Base-by-base conservation (phyloP, 2,113 vertebrate species). In the Saguinus midas region DNA sequence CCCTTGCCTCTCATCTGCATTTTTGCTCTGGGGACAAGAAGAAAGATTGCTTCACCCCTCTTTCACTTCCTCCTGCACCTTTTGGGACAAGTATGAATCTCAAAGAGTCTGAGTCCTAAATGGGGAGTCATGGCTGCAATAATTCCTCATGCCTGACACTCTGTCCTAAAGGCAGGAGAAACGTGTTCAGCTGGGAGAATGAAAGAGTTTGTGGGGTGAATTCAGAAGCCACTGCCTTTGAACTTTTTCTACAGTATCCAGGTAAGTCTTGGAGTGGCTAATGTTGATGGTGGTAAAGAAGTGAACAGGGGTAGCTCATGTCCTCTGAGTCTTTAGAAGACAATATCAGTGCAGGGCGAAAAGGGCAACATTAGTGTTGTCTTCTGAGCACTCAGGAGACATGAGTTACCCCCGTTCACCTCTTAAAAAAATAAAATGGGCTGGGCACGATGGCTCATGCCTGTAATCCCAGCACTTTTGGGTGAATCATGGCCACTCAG, bases 81-180 rank as follows among this genome's bases (percentile, higher is more conserved):
- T 66, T 50, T 83, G 66, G 25, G 48, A 40, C 52, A 81, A 25
- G 8, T 7, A 75, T 83, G 82, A 87, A 55, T 86, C 83, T 50
- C 55, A 57, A 68, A 81, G 70, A 48, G 16, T 3, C 11, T 75
- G 73, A 79, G 21, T 89, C 87, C 64, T 32, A 25, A 87, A 79
- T 45, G 2, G 35, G 5, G 11, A 75, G 21, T 21, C 32, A 8
- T 4, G 4, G 45, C 5, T 50, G 1, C 7, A 45, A 0, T 8
- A 9, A 91, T 48, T 91, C n/a, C 43, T 96, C 21, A 25, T 64
- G 23, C 43, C 37, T 8, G 14, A 21, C 8, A 25, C n/a, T 91
- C 75, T 91, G 23, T 87, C 80, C 87, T 95, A 25, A 48, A 95
- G 68, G 92, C 80, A 92, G 50, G 14, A 90, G 84, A 95, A 64